Conservation (phyloP, 2,888 invertebrate genomes). For the Myopa testacea region DNA sequence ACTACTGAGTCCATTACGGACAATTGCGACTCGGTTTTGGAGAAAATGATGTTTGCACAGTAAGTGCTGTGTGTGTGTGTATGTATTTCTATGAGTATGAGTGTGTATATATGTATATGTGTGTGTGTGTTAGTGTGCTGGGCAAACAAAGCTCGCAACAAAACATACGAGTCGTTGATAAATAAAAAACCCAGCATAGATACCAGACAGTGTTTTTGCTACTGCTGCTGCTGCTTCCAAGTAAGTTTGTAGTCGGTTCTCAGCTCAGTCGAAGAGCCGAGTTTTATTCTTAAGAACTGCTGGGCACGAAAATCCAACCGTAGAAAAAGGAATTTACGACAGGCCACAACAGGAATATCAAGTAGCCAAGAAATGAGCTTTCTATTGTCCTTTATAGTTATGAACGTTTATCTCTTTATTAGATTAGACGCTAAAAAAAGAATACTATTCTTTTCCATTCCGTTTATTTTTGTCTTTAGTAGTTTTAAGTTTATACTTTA, state of each 20-base stretch:
- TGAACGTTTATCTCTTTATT: no score
- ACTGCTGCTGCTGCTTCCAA: neutral
- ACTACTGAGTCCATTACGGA: conserved; percentile 32
- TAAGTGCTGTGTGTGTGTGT: neutral
- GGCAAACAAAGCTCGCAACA: conserved; percentile 10
- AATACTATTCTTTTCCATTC: no score
- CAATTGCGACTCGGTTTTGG: conserved; percentile 36
- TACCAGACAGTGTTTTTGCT: neutral
- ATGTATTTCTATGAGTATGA: conserved; percentile 14
- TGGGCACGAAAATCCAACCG: no score
- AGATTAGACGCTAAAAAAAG: no score
- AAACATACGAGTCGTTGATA: neutral
- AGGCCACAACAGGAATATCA: no score
- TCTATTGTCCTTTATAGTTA: no score
- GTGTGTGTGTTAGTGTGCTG: conserved; percentile 27
- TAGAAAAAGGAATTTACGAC: no score
- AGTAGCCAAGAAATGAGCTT: no score
- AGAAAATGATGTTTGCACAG: conserved; percentile 38
- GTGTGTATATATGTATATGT: neutral
- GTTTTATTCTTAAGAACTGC: neutral
- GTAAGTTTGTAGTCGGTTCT: neutral
- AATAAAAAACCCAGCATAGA: neutral
- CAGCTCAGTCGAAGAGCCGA: neutral
- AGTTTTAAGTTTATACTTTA: no score
- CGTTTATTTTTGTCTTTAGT: no score